These are phyloP conservation scores for Lota lota DNA, from an alignment of 2,113 vertebrate genomes.

Conservation along the genomic window DNA sequence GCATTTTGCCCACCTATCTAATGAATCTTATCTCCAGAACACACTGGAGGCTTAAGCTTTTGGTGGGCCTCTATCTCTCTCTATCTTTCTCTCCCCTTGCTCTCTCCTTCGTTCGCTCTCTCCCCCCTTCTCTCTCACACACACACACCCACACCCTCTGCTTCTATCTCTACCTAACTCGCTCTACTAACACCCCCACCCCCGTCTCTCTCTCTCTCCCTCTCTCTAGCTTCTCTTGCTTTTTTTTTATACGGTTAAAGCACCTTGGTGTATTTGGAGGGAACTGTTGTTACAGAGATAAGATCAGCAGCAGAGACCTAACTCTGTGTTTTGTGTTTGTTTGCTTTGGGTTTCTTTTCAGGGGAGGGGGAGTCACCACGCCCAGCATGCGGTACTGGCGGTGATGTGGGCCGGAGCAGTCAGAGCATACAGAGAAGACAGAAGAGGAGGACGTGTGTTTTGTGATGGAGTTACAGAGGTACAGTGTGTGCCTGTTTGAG, in stretches of 20 bases:
- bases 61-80: slow-evolving; percentile 45
- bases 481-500: neutral
- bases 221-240: neutral
- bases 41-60: slow-evolving; percentile 68
- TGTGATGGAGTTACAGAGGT: neutral
- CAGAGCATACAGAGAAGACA: neutral
- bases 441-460: neutral
- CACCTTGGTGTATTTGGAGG: neutral
- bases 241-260: neutral
- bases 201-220: neutral
- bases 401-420: neutral
- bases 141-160: too few relatives aligned
- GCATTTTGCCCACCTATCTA: slow-evolving; percentile 67
- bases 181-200: too few relatives aligned
- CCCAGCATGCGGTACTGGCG: neutral
- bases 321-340: neutral
- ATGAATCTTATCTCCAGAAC: slow-evolving; percentile 70
- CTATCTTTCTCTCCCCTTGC: neutral
- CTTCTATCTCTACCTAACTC: too few relatives aligned
- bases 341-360: too few relatives aligned
- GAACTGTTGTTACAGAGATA: neutral
- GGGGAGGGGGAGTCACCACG: neutral
- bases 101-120: neutral
- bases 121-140: too few relatives aligned
- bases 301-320: neutral